These are phyloP conservation scores for Nilaparvata lugens DNA, from an alignment of 1,140 invertebrate species.

Conservation along the genomic window DNA sequence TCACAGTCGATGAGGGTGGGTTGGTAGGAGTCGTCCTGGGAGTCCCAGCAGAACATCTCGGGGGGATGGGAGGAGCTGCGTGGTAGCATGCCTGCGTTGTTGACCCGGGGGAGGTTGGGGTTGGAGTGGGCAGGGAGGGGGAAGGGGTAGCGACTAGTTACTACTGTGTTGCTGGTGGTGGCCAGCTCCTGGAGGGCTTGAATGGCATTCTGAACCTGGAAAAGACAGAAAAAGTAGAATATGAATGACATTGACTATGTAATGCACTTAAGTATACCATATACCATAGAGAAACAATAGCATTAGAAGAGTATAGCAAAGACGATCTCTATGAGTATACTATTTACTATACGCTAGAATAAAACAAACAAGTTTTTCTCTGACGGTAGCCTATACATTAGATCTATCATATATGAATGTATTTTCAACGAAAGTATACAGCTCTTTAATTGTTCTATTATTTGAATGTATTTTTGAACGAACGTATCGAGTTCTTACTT, in stretches of 20 bases:
- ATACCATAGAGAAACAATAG: too few species aligned
- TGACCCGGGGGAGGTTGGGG: constrained; percentile 44
- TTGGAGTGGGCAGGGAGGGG: constrained; percentile 57
- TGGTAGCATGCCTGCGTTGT: constrained; percentile 38
- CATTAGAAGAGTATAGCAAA: too few species aligned
- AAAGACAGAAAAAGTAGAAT: constrained; percentile 4
- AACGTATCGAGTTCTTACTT: too few species aligned
- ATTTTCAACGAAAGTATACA: too few species aligned
- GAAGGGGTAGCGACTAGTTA: constrained; percentile 28
- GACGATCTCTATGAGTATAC: neutral
- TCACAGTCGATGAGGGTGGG: constrained; percentile 30
- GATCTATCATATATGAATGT: too few species aligned
- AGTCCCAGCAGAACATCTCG: constrained; percentile 65
- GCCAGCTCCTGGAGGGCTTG: constrained; percentile 72
- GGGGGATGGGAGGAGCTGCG: constrained; percentile 71
- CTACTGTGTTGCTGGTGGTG: constrained; percentile 43
- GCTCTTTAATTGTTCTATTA: too few species aligned
- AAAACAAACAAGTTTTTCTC: too few species aligned
- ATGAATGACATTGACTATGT: too few species aligned
- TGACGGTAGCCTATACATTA: too few species aligned
- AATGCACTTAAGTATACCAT: too few species aligned
- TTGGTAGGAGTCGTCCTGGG: constrained; percentile 22
- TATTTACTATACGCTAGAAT: neutral
- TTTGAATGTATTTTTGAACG: too few species aligned
- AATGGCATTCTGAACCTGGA: constrained; percentile 64